Evolutionary conservation across 1,140 invertebrate species (phyloP), one percentile per base, ranked within the genome.

Genomic region (Bombus cullumanus): DNA sequence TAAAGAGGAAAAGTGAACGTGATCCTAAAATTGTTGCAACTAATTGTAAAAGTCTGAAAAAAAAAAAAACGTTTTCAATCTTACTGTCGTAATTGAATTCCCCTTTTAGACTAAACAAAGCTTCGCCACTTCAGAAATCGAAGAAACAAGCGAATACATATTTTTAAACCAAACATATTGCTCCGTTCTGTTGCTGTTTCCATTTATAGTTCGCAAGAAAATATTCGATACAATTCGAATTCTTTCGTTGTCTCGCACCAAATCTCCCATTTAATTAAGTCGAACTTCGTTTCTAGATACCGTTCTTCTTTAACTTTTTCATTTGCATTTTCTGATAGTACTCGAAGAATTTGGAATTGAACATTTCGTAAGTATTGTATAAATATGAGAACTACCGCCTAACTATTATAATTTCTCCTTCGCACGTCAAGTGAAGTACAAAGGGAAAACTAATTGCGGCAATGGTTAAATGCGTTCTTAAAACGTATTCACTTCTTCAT

Each of bases 131-230:
- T 57, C 22, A 8, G 28, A 57, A 75, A 37, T 57, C 18, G 6
- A 39, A 28, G 34, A 37, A 34, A 64, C 62, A 68, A 37, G 8
- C 13, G 41, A 47, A 47, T 22, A 10, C 25, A 25, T 47, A 80
- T 80, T 80, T 68, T 80, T 68, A 43, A 43, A 64, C n/a, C 22
- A 34, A 47, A 79, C 13, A 43, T 43, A 79, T 79, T 43, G 31
- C 28, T n/a, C 43, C 0, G 64, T 47, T 80, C 41, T 80, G 64
- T 68, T 31, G 28, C 41, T 68, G 64, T 2, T 77, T 68, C 41
- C 77, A 69, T 80, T 80, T 86, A 72, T 64, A 83, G 37, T n/a
- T 34, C 2, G 62, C 10, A n/a, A 64, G 25, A 76, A 62, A 62
- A 57, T 57, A 80, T 68, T 80, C 64, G 15, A 25, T 80, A 68